Evolutionary conservation across 1,140 invertebrate genomes (phyloP).

Genomic region (Rhizoglyphus robini): DNA sequence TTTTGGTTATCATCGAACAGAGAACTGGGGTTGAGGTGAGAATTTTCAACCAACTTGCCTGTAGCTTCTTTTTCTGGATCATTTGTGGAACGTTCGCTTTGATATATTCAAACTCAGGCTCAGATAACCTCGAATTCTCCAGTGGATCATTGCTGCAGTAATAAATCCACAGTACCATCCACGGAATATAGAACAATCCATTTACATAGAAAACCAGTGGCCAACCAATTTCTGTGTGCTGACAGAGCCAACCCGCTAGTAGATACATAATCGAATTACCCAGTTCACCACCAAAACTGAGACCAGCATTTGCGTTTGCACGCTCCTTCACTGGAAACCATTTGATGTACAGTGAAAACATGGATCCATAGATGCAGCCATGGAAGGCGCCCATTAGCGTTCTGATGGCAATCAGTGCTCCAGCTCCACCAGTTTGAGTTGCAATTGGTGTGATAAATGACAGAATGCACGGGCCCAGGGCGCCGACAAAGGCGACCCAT

Average conservation of each 20-base stretch:
- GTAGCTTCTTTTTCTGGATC: background rate
- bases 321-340: conserved; percentile 15
- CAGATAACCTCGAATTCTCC: conserved; percentile 66
- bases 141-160: conserved; percentile 69
- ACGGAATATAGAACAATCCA: background rate
- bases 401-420: background rate
- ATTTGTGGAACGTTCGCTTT: conserved; percentile 35
- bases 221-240: conserved; percentile 31
- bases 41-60: conserved; percentile 57
- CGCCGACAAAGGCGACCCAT: background rate
- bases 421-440: background rate
- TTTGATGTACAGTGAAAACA: conserved; percentile 7
- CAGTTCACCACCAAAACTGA: conserved; percentile 30
- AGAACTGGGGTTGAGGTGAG: conserved; percentile 69
- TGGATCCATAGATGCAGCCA: conserved; percentile 1
- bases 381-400: conserved; percentile 10
- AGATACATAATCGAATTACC: conserved; percentile 30
- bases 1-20: conserved; percentile 79
- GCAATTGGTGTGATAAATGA: background rate
- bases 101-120: conserved; percentile 67
- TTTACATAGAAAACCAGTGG: conserved; percentile 41
- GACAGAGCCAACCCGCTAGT: conserved; percentile 31
- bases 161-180: conserved; percentile 70
- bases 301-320: conserved; percentile 15
- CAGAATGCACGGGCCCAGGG: background rate